Conservation (phyloP, 2,797 vertebrate species). For the Mycteria americana region DNA sequence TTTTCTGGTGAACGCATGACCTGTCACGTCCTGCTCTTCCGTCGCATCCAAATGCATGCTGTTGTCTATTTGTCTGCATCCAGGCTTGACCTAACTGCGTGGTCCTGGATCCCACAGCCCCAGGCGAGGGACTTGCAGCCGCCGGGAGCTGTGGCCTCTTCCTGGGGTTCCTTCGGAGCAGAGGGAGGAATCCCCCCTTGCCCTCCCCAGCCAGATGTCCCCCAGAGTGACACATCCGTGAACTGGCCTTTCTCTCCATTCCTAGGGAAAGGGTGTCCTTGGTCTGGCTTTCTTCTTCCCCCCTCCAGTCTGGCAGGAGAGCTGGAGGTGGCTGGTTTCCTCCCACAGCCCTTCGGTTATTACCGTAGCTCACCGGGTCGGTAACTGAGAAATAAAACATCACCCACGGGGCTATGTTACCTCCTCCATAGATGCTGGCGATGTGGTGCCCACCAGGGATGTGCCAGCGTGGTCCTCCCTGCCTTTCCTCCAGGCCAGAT, state of each 20-base stretch:
- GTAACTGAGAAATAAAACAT: not conserved
- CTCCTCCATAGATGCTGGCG: not conserved
- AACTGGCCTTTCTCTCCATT: not conserved
- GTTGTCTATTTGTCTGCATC: not conserved
- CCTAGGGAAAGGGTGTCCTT: too few relatives aligned
- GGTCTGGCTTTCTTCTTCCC: not conserved
- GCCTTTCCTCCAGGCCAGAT: not conserved
- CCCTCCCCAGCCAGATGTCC: not conserved
- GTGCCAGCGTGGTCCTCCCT: not conserved
- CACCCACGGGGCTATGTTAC: accelerated
- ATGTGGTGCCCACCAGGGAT: not conserved
- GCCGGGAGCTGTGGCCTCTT: accelerated
- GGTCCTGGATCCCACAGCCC: not conserved
- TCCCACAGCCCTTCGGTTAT: not conserved
- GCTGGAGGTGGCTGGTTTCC: not conserved
- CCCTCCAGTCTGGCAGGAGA: not conserved
- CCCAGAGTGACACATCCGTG: not conserved
- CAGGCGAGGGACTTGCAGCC: not conserved
- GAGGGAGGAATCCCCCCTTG: too few relatives aligned
- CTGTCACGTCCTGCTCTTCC: not conserved
- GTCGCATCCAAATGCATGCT: not conserved
- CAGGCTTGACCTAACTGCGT: not conserved
- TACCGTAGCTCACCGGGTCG: accelerated
- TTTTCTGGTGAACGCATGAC: not conserved
- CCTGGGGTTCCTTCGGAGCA: not conserved